A percentile compares a stretch with the other conserved stretches of the same genome.
phyloP scores from a whole-genome alignment of 2,797 vertebrate genomes.

The Trematomus bernacchii region DNA sequence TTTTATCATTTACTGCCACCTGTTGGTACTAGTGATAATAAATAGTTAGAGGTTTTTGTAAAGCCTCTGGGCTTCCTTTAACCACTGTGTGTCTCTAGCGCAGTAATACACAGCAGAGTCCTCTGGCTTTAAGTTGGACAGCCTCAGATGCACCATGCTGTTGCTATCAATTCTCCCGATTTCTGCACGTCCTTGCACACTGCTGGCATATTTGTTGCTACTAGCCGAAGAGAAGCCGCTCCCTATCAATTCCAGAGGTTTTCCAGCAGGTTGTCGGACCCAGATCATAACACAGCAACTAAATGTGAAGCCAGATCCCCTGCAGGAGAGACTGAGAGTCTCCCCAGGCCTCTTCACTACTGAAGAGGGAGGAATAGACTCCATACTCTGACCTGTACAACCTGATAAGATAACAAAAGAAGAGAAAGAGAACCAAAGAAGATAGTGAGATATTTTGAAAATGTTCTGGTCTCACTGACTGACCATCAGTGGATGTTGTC shows the following conservation, averaged over 20 bases:
- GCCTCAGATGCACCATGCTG: too few relatives aligned
- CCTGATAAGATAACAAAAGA: conserved; percentile 30
- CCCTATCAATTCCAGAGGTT: conserved; percentile 27
- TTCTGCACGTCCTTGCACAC: too few relatives aligned
- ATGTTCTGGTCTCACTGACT: neutral
- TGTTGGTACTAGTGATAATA: conserved; percentile 4
- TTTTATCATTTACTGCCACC: neutral
- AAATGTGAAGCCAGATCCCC: conserved; percentile 60
- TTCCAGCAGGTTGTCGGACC: too few relatives aligned
- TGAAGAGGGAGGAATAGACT: conserved; percentile 10
- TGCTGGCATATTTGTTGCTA: too few relatives aligned
- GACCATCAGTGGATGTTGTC: too few relatives aligned
- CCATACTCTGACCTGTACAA: conserved; percentile 22
- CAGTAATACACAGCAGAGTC: conserved; percentile 46
- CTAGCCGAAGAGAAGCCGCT: too few relatives aligned
- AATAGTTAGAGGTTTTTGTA: conserved; percentile 5
- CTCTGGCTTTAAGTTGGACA: neutral
- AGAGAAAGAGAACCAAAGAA: conserved; percentile 1
- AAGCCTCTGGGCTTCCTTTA: neutral
- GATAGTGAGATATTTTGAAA: neutral
- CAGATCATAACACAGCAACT: neutral
- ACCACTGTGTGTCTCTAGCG: neutral
- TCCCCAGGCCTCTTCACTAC: conserved; percentile 31
- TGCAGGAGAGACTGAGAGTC: conserved; percentile 60
- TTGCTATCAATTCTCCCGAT: too few relatives aligned